Conservation (phyloP, 2,113 vertebrate genomes). For the Pao palembangensis region DNA sequence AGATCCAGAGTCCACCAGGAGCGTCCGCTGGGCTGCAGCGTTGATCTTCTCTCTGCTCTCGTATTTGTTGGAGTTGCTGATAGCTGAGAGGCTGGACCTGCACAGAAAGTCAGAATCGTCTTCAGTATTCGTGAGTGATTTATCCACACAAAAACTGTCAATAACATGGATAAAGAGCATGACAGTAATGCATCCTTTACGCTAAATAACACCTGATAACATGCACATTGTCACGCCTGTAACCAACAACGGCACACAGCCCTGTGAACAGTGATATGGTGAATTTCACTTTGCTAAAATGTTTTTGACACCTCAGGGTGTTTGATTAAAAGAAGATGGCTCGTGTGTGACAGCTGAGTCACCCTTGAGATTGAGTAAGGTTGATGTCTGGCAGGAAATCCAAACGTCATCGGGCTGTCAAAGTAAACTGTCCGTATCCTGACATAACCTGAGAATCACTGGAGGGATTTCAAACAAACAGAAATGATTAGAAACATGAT, state of each 20-base stretch:
- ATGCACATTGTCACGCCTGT: too few species aligned
- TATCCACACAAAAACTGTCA: too few species aligned
- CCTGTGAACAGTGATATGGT: background rate
- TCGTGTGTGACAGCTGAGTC: background rate
- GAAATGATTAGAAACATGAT: too few species aligned
- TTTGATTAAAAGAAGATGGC: background rate
- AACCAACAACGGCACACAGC: too few species aligned
- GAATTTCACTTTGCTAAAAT: background rate
- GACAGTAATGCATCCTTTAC: background rate
- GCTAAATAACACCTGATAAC: background rate
- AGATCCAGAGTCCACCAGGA: constrained; percentile 74
- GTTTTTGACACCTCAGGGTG: background rate
- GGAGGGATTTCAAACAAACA: too few species aligned
- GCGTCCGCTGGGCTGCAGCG: constrained; percentile 54
- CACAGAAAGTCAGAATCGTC: constrained; percentile 20
- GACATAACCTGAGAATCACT: too few species aligned
- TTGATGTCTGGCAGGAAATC: background rate
- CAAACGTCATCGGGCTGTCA: background rate
- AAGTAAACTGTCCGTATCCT: too few species aligned
- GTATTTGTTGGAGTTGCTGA: constrained; percentile 66
- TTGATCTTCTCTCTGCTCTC: constrained; percentile 70
- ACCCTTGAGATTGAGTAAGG: background rate
- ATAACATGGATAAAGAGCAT: too few species aligned
- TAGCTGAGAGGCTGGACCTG: constrained; percentile 61
- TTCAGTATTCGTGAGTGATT: background rate